Base-by-base conservation (phyloP, 2,797 vertebrate genomes). In the Sebastes trivittatus region DNA sequence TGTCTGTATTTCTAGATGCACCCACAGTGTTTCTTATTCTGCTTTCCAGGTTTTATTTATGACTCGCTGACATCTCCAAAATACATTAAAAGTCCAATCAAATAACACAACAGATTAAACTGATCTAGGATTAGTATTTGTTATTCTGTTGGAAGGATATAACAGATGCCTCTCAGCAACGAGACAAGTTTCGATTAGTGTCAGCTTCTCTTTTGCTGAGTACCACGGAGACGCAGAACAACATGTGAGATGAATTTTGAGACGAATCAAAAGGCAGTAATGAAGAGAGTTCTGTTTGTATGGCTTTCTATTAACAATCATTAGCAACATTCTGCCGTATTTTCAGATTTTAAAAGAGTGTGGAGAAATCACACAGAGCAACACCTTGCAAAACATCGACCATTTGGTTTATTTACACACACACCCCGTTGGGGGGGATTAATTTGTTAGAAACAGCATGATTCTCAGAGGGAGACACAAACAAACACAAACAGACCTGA, bases 381-480 rank as follows among this genome's bases (percentile, higher is more conserved):
- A 64, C 82, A 82, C 71, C 82, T 88, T 85, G 71, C 64, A 79
- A 68, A 90, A 64, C 82, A 82, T 25, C 25, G 56, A 77, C 77
- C 77, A 34, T 79, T 87, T 78, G 72, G 56, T 86, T 88, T 85
- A 87, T 87, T 88, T 84, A 78, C 80, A 82, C 68, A 61, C 69
- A 10, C 75, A 10, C 14, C 60, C 81, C 10, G 23, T 66, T 60
- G 80, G 75, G 89, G 62, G 77, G 81, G 77, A 84, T 89, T 88
- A 59, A 90, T 93, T 93, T 92, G 88, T 88, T 81, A 67, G 75
- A 86, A 88, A 79, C 89, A 88, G 91, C 89, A 66, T 70, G 90
- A 73, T 80, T 84, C 88, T 91, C 85, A 69, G 89, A 85, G 68
- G 88, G 83, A 82, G 79, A 88, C 58, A 13, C 81, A 82, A 79